Conservation (phyloP, 2,113 vertebrate species). For the Nycticryphes semicollaris region DNA sequence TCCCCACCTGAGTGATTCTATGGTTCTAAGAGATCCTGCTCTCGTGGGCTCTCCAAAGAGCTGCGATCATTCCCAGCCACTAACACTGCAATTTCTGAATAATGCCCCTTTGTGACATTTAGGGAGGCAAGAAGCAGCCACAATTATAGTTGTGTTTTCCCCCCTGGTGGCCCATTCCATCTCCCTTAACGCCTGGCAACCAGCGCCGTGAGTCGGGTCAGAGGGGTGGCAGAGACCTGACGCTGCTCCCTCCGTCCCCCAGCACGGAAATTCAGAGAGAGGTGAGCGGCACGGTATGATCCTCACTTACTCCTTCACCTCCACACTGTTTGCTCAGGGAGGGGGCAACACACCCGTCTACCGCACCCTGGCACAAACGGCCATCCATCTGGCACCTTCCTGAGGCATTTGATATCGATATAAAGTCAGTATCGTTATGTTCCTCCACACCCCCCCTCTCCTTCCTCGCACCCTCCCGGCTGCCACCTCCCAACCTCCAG, state of each 20-base stretch:
- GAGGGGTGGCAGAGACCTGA: neutral
- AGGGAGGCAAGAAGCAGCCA: neutral
- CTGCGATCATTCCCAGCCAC: neutral
- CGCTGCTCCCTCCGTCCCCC: neutral
- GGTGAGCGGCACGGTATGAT: fast-evolving
- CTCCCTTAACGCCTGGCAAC: fast-evolving
- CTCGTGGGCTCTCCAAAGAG: neutral
- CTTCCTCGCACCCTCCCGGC: neutral
- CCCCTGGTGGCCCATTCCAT: neutral
- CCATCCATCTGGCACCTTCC: fast-evolving
- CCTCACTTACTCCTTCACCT: neutral
- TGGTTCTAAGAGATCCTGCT: neutral
- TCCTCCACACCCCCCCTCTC: neutral
- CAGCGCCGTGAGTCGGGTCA: fast-evolving
- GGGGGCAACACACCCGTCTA: neutral
- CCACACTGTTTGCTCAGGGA: neutral
- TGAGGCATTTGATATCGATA: fast-evolving
- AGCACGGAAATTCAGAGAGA: neutral
- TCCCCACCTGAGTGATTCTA: too few species aligned
- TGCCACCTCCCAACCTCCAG: neutral
- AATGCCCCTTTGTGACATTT: neutral
- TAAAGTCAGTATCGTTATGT: fast-evolving
- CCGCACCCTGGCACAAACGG: neutral
- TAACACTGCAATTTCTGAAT: neutral
- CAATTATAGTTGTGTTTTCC: neutral